Percentiles rank a stretch among this genome's conserved stretches.
phyloP scores from a whole-genome alignment of 2,888 invertebrate species.

The Marronus borbonicus region DNA sequence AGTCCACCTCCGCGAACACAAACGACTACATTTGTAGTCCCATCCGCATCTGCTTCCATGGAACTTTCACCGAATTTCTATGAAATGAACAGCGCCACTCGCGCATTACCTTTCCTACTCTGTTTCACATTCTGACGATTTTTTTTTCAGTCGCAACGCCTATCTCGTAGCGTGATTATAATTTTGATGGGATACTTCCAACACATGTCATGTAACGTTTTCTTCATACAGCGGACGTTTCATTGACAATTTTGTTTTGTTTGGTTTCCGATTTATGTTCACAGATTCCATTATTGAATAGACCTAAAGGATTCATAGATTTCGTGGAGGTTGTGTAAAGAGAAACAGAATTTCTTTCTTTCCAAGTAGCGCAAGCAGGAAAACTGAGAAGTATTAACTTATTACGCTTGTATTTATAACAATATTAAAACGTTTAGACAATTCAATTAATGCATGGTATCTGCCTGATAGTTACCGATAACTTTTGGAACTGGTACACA shows the following conservation, averaged over 20 bases:
- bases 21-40: conserved; percentile 45
- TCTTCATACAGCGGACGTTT: conserved; percentile 13
- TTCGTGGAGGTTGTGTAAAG: background rate
- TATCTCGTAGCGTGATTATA: conserved; percentile 30
- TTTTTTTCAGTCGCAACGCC: background rate
- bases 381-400: no score
- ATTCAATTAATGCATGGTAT: no score
- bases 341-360: background rate
- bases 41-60: conserved; percentile 34
- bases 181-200: conserved; percentile 30
- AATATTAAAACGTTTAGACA: no score
- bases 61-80: conserved; percentile 40
- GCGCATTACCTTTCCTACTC: conserved; percentile 3
- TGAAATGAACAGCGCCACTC: conserved; percentile 2
- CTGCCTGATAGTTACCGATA: no score
- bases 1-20: conserved; percentile 27
- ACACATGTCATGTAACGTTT: background rate
- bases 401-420: no score
- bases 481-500: no score
- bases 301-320: background rate
- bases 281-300: conserved; percentile 22
- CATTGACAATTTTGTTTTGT: conserved; percentile 24
- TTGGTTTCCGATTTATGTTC: background rate
- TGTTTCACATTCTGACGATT: conserved; percentile 16
- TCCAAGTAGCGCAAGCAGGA: no score